Base-by-base conservation (phyloP, 2,797 vertebrate species). In the Dicrostonyx torquatus region DNA sequence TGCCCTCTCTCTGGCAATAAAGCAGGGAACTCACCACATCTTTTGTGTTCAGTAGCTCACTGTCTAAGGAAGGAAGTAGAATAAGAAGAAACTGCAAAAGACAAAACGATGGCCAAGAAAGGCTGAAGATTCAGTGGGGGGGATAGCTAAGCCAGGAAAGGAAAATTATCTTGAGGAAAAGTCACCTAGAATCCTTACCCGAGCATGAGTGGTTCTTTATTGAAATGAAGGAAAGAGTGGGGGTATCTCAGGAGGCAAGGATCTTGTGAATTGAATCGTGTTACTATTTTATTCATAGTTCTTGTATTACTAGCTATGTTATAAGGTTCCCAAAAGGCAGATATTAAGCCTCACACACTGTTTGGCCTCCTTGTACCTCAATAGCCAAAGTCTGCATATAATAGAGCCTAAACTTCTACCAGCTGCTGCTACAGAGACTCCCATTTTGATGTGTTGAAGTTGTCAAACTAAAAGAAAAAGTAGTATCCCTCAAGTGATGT, bases 391-490 rank as follows among this genome's bases (percentile, higher is more conserved):
- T 64, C 13, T 83, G 37, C 40, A 20, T 70, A 4, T 60, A 88
- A 48, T 20, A 80, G 66, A 62, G 45, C 72, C 43, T 76, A 37
- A 24, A 3, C 85, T 60, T 18, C 17, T 37, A 53, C 37, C 43
- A 22, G 70, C 17, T 70, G 34, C 5, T 40, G 6, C 12, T 18
- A 37, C 72, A 87, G 24, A 66, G 55, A 88, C 86, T 40, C 48
- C 45, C 31, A 82, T 75, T 45, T 84, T 22, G 12, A 40, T 43
- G 55, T 2, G 6, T 6, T 37, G 0, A 2, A 9, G 7, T 34
- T 75, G 55, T 93, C 75, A 37, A 43, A 58, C 43, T 84, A 26
- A 55, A 93, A 83, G 73, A 73, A 76, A 76, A 93, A 73, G 48
- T 1, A 15, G 77, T 24, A 40, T 68, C 22, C 29, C 58, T 90